Base-by-base conservation (phyloP, 2,113 vertebrate genomes). In the Eonycteris spelaea region DNA sequence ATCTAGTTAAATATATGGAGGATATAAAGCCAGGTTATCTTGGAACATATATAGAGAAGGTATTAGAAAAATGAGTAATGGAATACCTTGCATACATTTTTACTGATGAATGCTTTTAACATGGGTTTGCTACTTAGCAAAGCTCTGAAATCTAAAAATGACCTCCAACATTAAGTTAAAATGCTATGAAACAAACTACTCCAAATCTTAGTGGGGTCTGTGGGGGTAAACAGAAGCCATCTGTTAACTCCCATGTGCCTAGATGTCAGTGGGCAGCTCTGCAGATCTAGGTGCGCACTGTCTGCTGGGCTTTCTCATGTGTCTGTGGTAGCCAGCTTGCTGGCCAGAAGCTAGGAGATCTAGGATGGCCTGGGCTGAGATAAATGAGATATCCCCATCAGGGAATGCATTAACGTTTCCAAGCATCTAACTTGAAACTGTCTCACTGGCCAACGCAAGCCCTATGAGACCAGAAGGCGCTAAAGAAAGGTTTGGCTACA, bases 391-490 rank as follows among this genome's bases (percentile, higher is more conserved):
- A 10, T 12, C 3, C 15, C 10, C 43, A 22, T 21, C 12, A 19
- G n/a, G 40, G 59, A 43, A 14, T 14, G 14, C 9, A 40, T 30
- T 55, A 18, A 15, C 3, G 1, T 21, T 68, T 68, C 38, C 21
- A 85, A 30, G 19, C 3, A 55, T 55, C 53, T 48, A 33, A 18
- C n/a, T 14, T 59, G 12, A 40, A 63, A 3, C 19, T 43, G 33
- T 61, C 40, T 30, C 19, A 7, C 4, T 30, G 28, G 1, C 45
- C 51, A 5, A 28, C 35, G 33, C 38, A 88, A 63, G 71, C 16
- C 28, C 67, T 3, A 0, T 6, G 65, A 78, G 18, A 21, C 63
- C 11, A 24, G 40, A 70, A 1, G 33, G 4, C 7, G 48, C 11
- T 3, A 59, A 48, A 16, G 48, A 18, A 38, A 33, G 16, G 40